Evolutionary conservation across 2,888 invertebrate species (phyloP), one percentile per base, ranked within the genome.

Genomic region (Ichneumoninae sp.): DNA sequence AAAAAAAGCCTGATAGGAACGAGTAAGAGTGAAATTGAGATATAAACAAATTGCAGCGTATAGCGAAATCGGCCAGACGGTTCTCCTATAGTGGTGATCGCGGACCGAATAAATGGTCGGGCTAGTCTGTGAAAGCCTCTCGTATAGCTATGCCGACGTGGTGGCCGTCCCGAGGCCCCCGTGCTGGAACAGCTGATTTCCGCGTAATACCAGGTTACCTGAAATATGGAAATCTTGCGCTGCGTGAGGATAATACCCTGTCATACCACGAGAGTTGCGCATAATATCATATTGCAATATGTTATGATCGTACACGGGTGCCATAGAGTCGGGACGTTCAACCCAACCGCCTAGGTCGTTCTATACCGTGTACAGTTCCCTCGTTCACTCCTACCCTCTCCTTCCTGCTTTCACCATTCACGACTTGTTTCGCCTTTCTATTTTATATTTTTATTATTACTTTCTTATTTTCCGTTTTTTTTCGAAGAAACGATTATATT

Each of bases 181-280:
- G 4, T 60, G 30, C 60, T 44, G 76, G 75, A 75, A 79, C 84
- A 89, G 90, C 91, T 90, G 93, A 92, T 93, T 93, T 91, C 33
- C 89, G 88, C 89, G 90, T 92, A 92, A 93, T 93, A 90, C 90
- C 89, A 91, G 90, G 92, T 91, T 92, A 86, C 88, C 90, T 87
- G 91, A 90, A 91, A 91, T 93, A 93, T 92, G 93, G 91, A 93
- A 93, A 93, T 93, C 91, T 91, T 89, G 91, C 57, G 89, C 92
- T 93, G 92, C 93, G 92, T 93, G 93, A 92, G 92, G 93, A 92
- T 93, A 93, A 93, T 93, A 93, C 91, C 93, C 93, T 92, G 91
- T 93, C 93, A 92, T 91, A 92, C 90, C 87, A 87, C 89, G 89
- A 91, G 91, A 86, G 87, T 91, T 89, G 90, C 89, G 93, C 92